Percentiles rank a stretch among this genome's conserved stretches.
Evolutionary conservation across 2,888 invertebrate species (phyloP).

Genomic region (Melolontha melolontha): DNA sequence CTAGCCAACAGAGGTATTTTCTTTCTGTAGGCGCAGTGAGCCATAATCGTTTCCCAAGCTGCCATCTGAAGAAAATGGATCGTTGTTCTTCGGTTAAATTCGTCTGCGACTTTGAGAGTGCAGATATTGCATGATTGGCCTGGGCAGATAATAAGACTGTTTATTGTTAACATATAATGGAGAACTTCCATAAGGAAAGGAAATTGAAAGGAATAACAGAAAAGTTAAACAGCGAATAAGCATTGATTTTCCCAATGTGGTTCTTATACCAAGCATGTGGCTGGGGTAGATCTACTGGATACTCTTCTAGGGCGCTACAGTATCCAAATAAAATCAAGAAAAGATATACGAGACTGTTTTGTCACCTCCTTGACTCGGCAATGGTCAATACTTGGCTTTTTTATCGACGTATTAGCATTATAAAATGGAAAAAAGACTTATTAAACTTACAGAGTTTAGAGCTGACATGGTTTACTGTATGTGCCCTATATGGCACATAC

Average conservation of each 20-base stretch:
- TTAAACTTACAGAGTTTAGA: constrained; percentile 16
- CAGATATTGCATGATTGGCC: too few species aligned
- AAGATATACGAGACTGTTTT: constrained; percentile 43
- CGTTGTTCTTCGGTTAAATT: too few species aligned
- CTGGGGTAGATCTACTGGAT: constrained; percentile 38
- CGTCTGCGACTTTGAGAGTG: too few species aligned
- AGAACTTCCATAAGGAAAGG: too few species aligned
- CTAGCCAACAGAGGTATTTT: constrained; percentile 32
- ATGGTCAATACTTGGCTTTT: constrained; percentile 46
- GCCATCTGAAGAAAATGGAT: not conserved
- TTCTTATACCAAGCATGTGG: constrained; percentile 33
- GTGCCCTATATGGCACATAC: not conserved
- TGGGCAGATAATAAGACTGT: too few species aligned
- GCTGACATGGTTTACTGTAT: constrained; percentile 17
- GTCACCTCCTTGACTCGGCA: constrained; percentile 46
- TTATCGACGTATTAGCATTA: constrained; percentile 11
- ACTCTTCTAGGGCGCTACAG: not conserved
- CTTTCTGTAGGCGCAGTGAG: constrained; percentile 32
- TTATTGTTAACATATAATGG: too few species aligned
- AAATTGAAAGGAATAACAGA: constrained; percentile 18
- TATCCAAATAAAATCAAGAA: too few species aligned
- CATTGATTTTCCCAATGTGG: constrained; percentile 23
- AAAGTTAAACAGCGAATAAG: not conserved
- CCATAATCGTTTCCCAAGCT: constrained; percentile 34
- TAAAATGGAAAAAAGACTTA: constrained; percentile 10